Evolutionary conservation across 2,888 invertebrate species (phyloP).

Genomic region (Perithous albicinctus): DNA sequence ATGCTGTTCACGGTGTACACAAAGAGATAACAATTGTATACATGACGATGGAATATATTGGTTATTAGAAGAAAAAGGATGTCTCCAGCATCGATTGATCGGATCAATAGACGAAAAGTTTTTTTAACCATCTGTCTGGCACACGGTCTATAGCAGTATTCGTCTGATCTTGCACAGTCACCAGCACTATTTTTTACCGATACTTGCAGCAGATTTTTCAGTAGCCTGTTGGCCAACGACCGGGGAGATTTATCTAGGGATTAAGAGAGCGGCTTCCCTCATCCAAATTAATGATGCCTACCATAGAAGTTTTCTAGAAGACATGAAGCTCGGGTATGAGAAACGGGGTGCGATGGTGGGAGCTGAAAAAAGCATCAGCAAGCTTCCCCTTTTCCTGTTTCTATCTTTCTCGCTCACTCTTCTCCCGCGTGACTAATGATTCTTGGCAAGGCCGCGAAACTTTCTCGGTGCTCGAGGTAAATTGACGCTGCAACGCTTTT

Average conservation of each 20-base stretch:
- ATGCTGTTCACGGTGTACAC: not conserved
- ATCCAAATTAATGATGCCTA: constrained; percentile 64
- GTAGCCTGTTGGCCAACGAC: constrained; percentile 28
- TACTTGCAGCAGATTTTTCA: constrained; percentile 7
- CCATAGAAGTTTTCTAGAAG: constrained; percentile 55
- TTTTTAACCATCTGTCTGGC: constrained; percentile 2
- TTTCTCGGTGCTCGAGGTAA: constrained; percentile 47
- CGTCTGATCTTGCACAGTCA: not conserved
- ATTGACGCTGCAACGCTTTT: constrained; percentile 47
- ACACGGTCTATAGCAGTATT: not conserved
- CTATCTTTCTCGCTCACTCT: constrained; percentile 50
- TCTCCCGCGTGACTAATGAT: constrained; percentile 62
- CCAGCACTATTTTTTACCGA: constrained; percentile 8
- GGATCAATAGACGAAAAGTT: not conserved
- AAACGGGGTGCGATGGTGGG: constrained; percentile 43
- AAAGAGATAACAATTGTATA: not conserved
- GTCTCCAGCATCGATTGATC: constrained; percentile 12
- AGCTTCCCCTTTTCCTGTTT: constrained; percentile 58
- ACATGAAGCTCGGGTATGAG: constrained; percentile 34
- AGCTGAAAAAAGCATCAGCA: constrained; percentile 51
- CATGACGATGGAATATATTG: not conserved
- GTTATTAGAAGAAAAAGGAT: not conserved
- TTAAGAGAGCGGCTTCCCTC: constrained; percentile 56
- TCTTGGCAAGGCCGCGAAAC: constrained; percentile 60
- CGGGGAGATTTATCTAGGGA: constrained; percentile 57